Base-by-base conservation (phyloP, 2,113 vertebrate species). In the Brachypteracias leptosomus region DNA sequence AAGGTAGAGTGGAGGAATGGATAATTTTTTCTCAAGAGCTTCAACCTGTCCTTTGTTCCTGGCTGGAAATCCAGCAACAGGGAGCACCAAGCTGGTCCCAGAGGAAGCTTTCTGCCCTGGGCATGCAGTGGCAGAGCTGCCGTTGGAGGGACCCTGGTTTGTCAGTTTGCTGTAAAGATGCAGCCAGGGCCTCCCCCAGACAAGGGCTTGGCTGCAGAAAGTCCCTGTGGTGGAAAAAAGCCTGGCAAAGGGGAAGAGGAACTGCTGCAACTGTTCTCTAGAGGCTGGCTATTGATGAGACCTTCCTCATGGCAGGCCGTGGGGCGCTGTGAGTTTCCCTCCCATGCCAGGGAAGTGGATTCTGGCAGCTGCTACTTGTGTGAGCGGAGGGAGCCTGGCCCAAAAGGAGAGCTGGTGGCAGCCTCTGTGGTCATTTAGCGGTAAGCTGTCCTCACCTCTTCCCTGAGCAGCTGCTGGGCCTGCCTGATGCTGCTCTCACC, bases 231-330 rank as follows among this genome's bases (percentile, higher is more conserved):
- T 90, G 25, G 67, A 88, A 88, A 44, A 71, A 40, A 33, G 51
- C 17, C 63, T 52, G 93, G 88, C 44, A 83, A 91, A 94, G 78
- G 22, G 92, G 88, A 96, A 96, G 91, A 78, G 94, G 51, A 96
- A 97, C 83, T 71, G 47, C 68, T 90, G 86, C 76, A 81, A 36
- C 14, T 0, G 73, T 81, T 84, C 72, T 42, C 29, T 55, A 38
- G 65, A 77, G 12, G 26, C 42, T 62, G 58, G 62, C 19, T 70
- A 33, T 10, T 12, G 22, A n/a, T 29, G 79, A 88, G 72, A n/a
- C 47, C 20, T 90, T 78, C 46, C 52, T 66, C 66, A 4, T 26
- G 26, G n/a, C 19, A 15, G 19, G 16, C 33, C 47, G 0, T 4
- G 35, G 46, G 16, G 28, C 2, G 2, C 49, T 28, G 38, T 2